Evolutionary conservation across 2,888 invertebrate species (phyloP), one percentile per base, ranked within the genome.

Genomic region (Eurois occulta): DNA sequence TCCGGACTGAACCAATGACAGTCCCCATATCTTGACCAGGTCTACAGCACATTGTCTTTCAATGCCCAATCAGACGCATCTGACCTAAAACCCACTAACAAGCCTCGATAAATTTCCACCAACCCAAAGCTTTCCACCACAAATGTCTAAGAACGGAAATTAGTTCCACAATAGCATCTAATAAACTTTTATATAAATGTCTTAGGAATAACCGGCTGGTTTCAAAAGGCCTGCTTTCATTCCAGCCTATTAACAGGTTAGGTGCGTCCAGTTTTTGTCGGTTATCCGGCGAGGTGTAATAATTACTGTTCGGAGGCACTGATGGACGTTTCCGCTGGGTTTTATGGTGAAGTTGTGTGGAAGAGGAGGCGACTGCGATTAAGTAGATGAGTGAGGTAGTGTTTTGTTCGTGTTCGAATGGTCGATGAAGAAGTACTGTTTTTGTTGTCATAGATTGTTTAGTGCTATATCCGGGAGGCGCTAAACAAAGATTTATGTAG

Each of bases 271-370:
- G 91, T 95, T 95, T 94, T 94, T 94, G 92, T 91, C 89, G 90
- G 87, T 90, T 92, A 93, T 94, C 94, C 95, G 94, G 92, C 85
- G 91, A 92, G 89, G 91, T 88, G 91, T 91, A 92, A 93, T 94
- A 93, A 94, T 94, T 93, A 91, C 90, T 89, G 90, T 89, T 88
- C 83, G 87, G 80, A 80, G 88, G 80, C 88, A 91, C 83, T 91
- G 93, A 92, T 90, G 89, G 93, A 92, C 91, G 88, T 93, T 92
- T 94, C 94, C 94, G 92, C 80, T 91, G 78, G 82, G 24, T 87
- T 43, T 92, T 91, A 84, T 86, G 75, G 84, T 74, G 85, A 89
- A 79, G 84, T 82, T 89, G 87, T 85, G 76, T 81, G 16, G 52
- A 69, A 72, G 60, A 75, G 80, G 81, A 80, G 64, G 73, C 66